Base-by-base conservation (phyloP, 2,797 vertebrate genomes). In the Sparidentex hasta region DNA sequence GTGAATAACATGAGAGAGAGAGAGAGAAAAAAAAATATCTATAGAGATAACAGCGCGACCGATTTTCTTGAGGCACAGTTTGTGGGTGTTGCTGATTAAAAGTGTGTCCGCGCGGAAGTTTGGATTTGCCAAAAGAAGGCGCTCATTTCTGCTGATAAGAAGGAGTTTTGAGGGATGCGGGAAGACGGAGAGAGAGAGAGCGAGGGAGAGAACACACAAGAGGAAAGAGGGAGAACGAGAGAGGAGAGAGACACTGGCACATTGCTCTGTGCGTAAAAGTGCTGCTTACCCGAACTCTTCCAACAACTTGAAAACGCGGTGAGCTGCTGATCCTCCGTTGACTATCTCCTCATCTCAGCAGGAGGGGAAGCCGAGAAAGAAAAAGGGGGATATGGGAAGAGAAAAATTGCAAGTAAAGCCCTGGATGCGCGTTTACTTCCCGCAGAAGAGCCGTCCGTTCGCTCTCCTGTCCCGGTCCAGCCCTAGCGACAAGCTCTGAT, bases 401-500 rank as follows among this genome's bases (percentile, higher is more conserved):
- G 70, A 69, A 82, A 74, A 84, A 66, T 17, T 66, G 65, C 58
- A 69, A 87, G 87, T 75, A 70, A 87, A 91, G 84, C 86, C 88
- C 80, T 84, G 82, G 92, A 88, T 87, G 88, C 83, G 83, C 85
- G 82, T 83, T 93, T 29, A 71, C 78, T 88, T 86, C 64, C 85
- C 88, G 71, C 90, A 93, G 87, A 90, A 89, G 90, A 94, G 59
- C 88, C 84, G 83, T 89, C 52, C 82, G 88, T 62, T 86, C 90
- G 80, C 73, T 78, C 90, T 83, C 82, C 87, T 29, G 86, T 87
- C 88, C 87, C 69, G 81, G 80, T 90, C 74, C 90, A 90, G 88
- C 82, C 84, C 81, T 76, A 91, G 80, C 73, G 0, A 25, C 67
- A 3, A 51, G 55, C 58, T 72, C 77, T 82, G 91, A 71, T 82